Evolutionary conservation across 2,113 vertebrate species (phyloP).

Genomic region (Hirundichthys speculiger): DNA sequence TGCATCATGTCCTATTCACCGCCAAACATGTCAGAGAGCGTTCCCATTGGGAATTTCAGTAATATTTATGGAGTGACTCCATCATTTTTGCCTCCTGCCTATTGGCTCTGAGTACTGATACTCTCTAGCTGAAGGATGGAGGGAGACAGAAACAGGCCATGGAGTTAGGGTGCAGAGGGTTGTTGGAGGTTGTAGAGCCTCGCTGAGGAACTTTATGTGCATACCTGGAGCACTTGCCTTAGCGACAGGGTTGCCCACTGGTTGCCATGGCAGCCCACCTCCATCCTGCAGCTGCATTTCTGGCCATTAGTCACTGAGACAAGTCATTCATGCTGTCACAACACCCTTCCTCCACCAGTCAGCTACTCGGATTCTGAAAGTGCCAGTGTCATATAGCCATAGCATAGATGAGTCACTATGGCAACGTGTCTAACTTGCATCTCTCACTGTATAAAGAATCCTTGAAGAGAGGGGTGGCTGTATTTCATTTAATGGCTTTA

Average conservation of each 20-base stretch:
- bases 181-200: constrained; percentile 27
- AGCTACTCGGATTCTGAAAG: constrained; percentile 57
- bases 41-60: constrained; percentile 59
- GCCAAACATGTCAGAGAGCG: constrained; percentile 62
- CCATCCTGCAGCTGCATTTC: constrained; percentile 61
- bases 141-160: constrained; percentile 44
- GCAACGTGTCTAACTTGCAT: constrained; percentile 65
- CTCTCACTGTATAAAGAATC: constrained; percentile 40
- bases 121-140: constrained; percentile 33
- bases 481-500: constrained; percentile 48
- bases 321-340: constrained; percentile 51
- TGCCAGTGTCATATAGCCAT: constrained; percentile 42
- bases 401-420: constrained; percentile 64
- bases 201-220: constrained; percentile 17
- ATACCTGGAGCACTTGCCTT: constrained; percentile 61
- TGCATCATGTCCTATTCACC: constrained; percentile 67
- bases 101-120: constrained; percentile 21
- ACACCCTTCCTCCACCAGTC: constrained; percentile 62
- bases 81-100: constrained; percentile 51
- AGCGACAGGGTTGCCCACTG: constrained; percentile 34
- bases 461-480: constrained; percentile 51
- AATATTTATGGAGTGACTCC: constrained; percentile 69
- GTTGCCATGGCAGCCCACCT: constrained; percentile 69
- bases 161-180: constrained; percentile 10
- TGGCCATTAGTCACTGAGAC: constrained; percentile 74